phyloP scores from a whole-genome alignment of 2,888 invertebrate species.

The Tenthredo distinguenda region DNA sequence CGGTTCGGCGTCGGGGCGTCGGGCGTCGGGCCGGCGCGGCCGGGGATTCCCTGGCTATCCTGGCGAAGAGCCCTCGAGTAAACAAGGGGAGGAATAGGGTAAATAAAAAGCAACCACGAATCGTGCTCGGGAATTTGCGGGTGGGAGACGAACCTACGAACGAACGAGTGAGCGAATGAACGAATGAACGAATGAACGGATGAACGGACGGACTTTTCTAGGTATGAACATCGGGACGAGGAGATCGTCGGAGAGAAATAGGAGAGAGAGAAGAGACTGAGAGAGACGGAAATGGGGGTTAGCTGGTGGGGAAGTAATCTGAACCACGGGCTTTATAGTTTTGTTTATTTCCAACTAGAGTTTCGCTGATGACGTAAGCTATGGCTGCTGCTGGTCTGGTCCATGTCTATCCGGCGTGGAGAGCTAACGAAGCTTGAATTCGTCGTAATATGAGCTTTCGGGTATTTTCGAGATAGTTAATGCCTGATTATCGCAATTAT shows the following conservation, averaged over 20 bases:
- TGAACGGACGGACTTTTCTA: slow-evolving; percentile 11
- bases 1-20: slow-evolving; percentile 7
- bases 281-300: neutral
- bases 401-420: neutral
- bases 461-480: neutral
- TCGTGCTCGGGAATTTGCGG: neutral
- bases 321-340: slow-evolving; percentile 67
- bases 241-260: slow-evolving; percentile 41
- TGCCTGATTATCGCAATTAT: neutral
- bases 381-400: neutral
- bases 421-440: slow-evolving; percentile 10
- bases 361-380: slow-evolving; percentile 67
- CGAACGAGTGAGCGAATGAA: neutral
- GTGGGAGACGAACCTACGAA: neutral
- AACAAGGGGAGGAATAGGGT: slow-evolving; percentile 74
- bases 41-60: slow-evolving; percentile 34
- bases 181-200: neutral
- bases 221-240: slow-evolving; percentile 21
- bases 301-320: slow-evolving; percentile 63
- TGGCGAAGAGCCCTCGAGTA: slow-evolving; percentile 66
- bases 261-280: neutral
- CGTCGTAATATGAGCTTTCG: neutral
- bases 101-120: slow-evolving; percentile 71
- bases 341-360: slow-evolving; percentile 71
- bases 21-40: neutral